Conservation (phyloP, 2,888 invertebrate species). For the Drosophila eohydei region DNA sequence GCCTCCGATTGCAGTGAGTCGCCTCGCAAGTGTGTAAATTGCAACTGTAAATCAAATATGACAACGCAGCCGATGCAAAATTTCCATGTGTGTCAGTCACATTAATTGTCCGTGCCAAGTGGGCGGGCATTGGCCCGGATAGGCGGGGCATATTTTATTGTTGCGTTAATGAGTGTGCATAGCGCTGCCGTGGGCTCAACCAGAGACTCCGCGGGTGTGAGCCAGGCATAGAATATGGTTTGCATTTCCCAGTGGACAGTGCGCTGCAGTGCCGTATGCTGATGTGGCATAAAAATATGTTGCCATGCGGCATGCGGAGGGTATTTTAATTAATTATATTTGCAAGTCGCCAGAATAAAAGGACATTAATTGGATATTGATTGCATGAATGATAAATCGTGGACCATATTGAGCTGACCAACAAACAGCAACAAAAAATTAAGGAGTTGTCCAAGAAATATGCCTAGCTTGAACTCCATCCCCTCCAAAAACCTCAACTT, state of each 20-base stretch:
- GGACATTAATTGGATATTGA: slow-evolving; percentile 72
- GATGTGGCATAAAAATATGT: slow-evolving; percentile 79
- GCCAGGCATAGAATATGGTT: slow-evolving; percentile 3
- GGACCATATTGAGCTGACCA: not conserved
- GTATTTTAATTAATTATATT: slow-evolving; percentile 70
- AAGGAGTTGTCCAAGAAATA: not conserved
- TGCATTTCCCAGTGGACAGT: slow-evolving; percentile 25
- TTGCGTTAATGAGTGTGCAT: slow-evolving; percentile 79
- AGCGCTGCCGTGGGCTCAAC: slow-evolving; percentile 36
- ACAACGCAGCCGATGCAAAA: slow-evolving; percentile 75
- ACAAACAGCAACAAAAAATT: too few relatives aligned
- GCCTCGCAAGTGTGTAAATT: slow-evolving; percentile 73
- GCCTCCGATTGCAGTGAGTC: slow-evolving; percentile 14
- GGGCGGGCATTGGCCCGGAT: slow-evolving; percentile 8
- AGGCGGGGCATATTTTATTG: slow-evolving; percentile 63
- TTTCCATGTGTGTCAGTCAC: slow-evolving; percentile 80
- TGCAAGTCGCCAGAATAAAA: slow-evolving; percentile 54
- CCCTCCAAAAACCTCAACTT: not conserved
- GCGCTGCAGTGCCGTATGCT: slow-evolving; percentile 56
- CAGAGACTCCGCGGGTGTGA: not conserved
- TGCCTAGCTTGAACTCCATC: not conserved
- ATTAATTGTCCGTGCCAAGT: slow-evolving; percentile 72
- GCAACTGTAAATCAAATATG: slow-evolving; percentile 82
- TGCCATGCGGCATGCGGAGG: slow-evolving; percentile 50
- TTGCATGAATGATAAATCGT: slow-evolving; percentile 52